phyloP scores from a whole-genome alignment of 2,888 invertebrate genomes.

The Morpho deidamia region DNA sequence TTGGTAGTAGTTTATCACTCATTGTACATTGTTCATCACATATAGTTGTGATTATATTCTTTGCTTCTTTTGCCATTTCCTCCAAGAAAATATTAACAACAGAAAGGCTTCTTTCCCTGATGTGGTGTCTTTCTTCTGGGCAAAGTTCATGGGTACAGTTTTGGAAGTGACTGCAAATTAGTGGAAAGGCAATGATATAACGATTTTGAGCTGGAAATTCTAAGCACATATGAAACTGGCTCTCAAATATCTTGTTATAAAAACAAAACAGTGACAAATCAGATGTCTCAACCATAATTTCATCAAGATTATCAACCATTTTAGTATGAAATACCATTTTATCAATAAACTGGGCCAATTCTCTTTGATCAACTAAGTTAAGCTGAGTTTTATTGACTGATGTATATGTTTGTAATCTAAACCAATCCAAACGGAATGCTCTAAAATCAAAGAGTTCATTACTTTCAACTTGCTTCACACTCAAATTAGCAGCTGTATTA shows the following conservation, averaged over 20 bases:
- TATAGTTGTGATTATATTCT: slow-evolving; percentile 98
- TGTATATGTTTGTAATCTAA: slow-evolving; percentile 95
- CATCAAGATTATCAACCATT: slow-evolving; percentile 98
- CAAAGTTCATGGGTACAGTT: slow-evolving; percentile 98
- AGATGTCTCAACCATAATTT: slow-evolving; percentile 97
- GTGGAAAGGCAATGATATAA: slow-evolving; percentile 97
- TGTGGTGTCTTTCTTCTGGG: slow-evolving; percentile 98
- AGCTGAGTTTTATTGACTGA: slow-evolving; percentile 89
- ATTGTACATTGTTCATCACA: slow-evolving; percentile 99
- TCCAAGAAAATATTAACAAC: slow-evolving; percentile 98
- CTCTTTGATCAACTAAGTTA: slow-evolving; percentile 89
- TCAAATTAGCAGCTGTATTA: slow-evolving; percentile 90
- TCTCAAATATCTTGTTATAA: slow-evolving; percentile 97
- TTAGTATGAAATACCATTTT: slow-evolving; percentile 97
- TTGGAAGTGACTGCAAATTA: slow-evolving; percentile 98
- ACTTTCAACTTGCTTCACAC: slow-evolving; percentile 97
- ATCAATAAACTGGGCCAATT: slow-evolving; percentile 94
- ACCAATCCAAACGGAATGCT: slow-evolving; percentile 97
- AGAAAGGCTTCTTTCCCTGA: slow-evolving; percentile 95
- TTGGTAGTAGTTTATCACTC: slow-evolving; percentile 96
- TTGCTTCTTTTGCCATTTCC: slow-evolving; percentile 99
- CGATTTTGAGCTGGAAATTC: slow-evolving; percentile 99
- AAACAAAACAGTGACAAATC: slow-evolving; percentile 99
- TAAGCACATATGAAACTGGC: slow-evolving; percentile 98
- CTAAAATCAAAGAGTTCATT: slow-evolving; percentile 97